Evolutionary conservation across 2,113 vertebrate genomes (phyloP).

Genomic region (Ceyx melanurus): DNA sequence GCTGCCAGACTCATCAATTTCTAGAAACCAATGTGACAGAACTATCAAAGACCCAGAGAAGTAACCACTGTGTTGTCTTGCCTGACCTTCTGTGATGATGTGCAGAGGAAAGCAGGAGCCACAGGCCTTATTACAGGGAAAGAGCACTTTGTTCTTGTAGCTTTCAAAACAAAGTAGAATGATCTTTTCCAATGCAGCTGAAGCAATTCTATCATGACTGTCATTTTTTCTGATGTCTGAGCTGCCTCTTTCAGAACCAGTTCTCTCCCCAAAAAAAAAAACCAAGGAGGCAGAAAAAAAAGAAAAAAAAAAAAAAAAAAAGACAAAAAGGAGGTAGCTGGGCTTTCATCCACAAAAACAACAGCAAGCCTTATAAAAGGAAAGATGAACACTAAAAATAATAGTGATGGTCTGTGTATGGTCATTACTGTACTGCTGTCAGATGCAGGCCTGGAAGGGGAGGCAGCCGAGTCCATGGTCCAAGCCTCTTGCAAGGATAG

Average conservation of each 20-base stretch:
- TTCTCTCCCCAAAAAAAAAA: not conserved
- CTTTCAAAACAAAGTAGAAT: conserved; percentile 47
- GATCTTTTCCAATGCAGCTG: conserved; percentile 38
- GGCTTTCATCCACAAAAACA: conserved; percentile 3
- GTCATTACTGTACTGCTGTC: not conserved
- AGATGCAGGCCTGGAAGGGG: accelerated
- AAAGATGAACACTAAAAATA: not conserved
- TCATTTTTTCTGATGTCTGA: conserved; percentile 38
- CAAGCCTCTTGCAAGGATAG: not conserved
- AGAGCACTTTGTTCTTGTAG: conserved; percentile 18
- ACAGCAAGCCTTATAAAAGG: not conserved
- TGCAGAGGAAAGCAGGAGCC: conserved; percentile 14
- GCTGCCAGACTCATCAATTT: conserved; percentile 62
- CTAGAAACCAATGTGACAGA: conserved; percentile 49
- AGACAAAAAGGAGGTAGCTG: not conserved
- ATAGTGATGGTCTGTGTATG: not conserved
- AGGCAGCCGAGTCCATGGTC: not conserved
- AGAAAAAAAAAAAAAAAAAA: not conserved
- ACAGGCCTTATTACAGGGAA: conserved; percentile 46
- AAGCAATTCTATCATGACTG: conserved; percentile 28
- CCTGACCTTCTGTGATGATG: conserved; percentile 55
- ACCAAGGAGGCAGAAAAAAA: not conserved
- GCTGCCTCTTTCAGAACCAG: conserved; percentile 4
- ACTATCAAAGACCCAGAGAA: conserved; percentile 49
- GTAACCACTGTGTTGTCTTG: conserved; percentile 33